Conservation (phyloP, 2,888 invertebrate genomes). For the Therioaphis trifolii region DNA sequence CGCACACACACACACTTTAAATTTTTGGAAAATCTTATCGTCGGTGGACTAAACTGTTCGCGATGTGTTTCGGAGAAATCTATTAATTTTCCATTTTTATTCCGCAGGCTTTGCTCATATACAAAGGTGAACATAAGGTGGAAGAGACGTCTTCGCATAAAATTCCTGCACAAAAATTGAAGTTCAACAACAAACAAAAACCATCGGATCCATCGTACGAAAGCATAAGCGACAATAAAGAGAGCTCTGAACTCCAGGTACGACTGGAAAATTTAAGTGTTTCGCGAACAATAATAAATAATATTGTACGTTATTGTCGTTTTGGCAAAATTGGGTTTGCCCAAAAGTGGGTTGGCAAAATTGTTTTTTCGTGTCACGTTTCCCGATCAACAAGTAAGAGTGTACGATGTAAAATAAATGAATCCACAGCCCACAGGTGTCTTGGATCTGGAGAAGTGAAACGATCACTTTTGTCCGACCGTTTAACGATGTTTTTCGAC, state of each 20-base stretch:
- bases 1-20: too few species aligned
- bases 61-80: too few species aligned
- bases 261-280: background rate
- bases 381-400: too few species aligned
- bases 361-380: too few species aligned
- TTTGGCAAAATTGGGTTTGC: too few species aligned
- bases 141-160: conserved; percentile 58
- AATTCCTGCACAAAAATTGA: conserved; percentile 43
- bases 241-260: conserved; percentile 52
- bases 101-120: conserved; percentile 51
- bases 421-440: background rate
- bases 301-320: too few species aligned
- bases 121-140: conserved; percentile 50
- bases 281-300: background rate
- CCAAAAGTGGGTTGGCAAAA: too few species aligned
- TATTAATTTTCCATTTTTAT: background rate
- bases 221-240: conserved; percentile 57
- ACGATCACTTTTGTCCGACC: too few species aligned
- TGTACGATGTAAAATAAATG: too few species aligned
- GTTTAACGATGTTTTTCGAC: background rate
- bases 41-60: too few species aligned
- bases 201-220: conserved; percentile 47
- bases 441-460: background rate
- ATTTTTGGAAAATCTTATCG: too few species aligned
- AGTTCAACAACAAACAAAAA: conserved; percentile 59